These are phyloP conservation scores for Barnardius zonarius DNA, from an alignment of 2,113 vertebrate species.

Conservation along the genomic window DNA sequence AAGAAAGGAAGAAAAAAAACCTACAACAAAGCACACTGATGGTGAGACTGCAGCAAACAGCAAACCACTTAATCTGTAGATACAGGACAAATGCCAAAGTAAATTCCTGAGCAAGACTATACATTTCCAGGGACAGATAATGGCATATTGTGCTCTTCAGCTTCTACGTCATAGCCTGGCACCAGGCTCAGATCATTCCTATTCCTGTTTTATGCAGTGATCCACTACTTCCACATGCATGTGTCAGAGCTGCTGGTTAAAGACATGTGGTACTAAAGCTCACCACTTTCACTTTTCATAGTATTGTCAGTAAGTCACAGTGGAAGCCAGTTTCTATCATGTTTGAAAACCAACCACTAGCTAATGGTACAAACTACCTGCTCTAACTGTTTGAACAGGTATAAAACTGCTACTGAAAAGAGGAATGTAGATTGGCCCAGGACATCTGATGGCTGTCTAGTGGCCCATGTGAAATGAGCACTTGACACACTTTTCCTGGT, in stretches of 20 bases:
- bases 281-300: neutral
- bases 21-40: neutral
- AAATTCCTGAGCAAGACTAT: conserved; percentile 2
- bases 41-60: neutral
- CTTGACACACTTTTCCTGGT: neutral
- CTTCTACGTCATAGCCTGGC: conserved; percentile 28
- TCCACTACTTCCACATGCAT: neutral
- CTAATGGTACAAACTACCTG: neutral
- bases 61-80: conserved; percentile 37
- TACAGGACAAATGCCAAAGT: conserved; percentile 45
- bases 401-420: neutral
- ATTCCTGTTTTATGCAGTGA: neutral
- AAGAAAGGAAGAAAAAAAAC: neutral
- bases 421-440: neutral
- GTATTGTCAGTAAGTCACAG: neutral
- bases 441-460: neutral
- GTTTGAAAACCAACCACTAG: neutral
- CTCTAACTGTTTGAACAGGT: neutral
- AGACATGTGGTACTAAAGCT: neutral
- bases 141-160: neutral
- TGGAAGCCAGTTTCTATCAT: neutral
- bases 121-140: conserved; percentile 22
- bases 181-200: neutral
- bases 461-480: neutral
- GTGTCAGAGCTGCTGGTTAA: neutral